Evolutionary conservation across 2,888 invertebrate genomes (phyloP).

Genomic region (Drosophila colorata): DNA sequence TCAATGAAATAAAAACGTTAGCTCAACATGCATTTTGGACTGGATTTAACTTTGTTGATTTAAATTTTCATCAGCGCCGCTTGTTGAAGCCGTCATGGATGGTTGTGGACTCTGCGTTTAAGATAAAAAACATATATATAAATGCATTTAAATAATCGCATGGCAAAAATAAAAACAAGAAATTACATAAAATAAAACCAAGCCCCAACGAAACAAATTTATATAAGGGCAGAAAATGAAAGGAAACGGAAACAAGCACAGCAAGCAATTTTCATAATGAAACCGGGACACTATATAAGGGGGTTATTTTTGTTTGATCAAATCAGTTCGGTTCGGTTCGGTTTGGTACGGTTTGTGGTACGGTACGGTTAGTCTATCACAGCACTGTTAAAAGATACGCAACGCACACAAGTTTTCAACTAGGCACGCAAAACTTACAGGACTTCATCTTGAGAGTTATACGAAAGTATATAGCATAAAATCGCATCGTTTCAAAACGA

Average conservation of each 20-base stretch:
- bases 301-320: conserved; percentile 25
- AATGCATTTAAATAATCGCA: conserved; percentile 62
- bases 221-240: conserved; percentile 11
- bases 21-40: conserved; percentile 70
- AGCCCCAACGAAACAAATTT: conserved; percentile 15
- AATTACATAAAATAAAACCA: conserved; percentile 28
- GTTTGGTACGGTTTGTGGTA: conserved; percentile 37
- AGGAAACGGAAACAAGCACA: conserved; percentile 45
- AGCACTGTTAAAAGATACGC: conserved; percentile 75
- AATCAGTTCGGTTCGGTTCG: conserved; percentile 21
- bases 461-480: conserved; percentile 51
- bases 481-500: conserved; percentile 56
- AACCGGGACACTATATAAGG: conserved; percentile 36
- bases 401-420: conserved; percentile 66
- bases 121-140: conserved; percentile 62
- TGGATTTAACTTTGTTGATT: conserved; percentile 87
- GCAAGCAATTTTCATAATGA: conserved; percentile 46
- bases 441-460: conserved; percentile 39
- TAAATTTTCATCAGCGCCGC: conserved; percentile 91
- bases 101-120: conserved; percentile 90
- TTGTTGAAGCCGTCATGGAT: conserved; percentile 86
- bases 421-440: conserved; percentile 74
- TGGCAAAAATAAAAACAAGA: conserved; percentile 49
- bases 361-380: conserved; percentile 72
- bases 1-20: conserved; percentile 49